Conservation (phyloP, 2,113 vertebrate genomes). For the Larimichthys crocea region DNA sequence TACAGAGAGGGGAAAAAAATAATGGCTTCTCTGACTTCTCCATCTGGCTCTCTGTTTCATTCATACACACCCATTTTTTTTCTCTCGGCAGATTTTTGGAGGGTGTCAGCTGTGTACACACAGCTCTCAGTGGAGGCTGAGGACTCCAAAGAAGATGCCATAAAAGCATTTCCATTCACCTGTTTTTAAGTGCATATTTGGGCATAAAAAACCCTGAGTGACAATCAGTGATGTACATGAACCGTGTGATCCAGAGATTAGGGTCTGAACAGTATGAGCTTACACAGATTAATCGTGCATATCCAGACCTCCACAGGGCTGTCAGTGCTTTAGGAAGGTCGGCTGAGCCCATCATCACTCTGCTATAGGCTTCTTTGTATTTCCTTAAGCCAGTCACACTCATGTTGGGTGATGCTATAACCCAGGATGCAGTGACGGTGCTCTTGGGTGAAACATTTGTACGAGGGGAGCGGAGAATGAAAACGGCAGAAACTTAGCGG, state of each 20-base stretch:
- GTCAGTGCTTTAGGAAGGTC: too few relatives aligned
- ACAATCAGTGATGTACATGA: not conserved
- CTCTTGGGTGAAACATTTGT: too few relatives aligned
- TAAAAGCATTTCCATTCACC: not conserved
- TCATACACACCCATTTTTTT: conserved; percentile 22
- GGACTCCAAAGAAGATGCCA: not conserved
- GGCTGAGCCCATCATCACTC: too few relatives aligned
- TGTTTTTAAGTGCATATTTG: not conserved
- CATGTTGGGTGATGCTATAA: too few relatives aligned
- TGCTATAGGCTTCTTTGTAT: too few relatives aligned
- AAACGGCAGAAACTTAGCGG: too few relatives aligned
- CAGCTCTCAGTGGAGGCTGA: not conserved
- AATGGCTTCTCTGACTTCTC: conserved; percentile 25
- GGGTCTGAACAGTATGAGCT: too few relatives aligned
- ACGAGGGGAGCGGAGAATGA: too few relatives aligned
- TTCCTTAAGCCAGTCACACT: too few relatives aligned
- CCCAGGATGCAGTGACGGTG: too few relatives aligned
- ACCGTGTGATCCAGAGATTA: not conserved
- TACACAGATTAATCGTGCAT: too few relatives aligned
- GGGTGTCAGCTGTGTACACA: conserved; percentile 33
- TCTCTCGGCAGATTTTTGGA: conserved; percentile 38
- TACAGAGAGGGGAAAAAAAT: conserved; percentile 40
- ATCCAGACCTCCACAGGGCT: too few relatives aligned
- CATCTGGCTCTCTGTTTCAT: conserved; percentile 47
- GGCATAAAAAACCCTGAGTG: not conserved